phyloP scores from a whole-genome alignment of 2,888 invertebrate genomes.

The Lagria hirta region DNA sequence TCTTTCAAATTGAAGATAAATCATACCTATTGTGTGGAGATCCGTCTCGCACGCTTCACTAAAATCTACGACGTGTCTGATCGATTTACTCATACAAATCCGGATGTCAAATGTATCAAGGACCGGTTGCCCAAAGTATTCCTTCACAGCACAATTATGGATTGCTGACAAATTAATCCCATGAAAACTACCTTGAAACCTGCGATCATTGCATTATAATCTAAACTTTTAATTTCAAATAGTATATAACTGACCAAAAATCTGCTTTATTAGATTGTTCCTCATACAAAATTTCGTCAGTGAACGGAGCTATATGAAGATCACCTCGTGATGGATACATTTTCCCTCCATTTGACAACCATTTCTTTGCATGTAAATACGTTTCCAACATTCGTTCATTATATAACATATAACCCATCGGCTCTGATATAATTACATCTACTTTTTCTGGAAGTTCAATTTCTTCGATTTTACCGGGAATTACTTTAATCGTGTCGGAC shows the following conservation, averaged over 20 bases:
- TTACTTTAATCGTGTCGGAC: constrained; percentile 83
- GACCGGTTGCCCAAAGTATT: constrained; percentile 97
- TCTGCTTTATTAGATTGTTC: constrained; percentile 98
- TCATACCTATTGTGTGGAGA: constrained; percentile 78
- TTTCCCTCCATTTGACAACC: constrained; percentile 88
- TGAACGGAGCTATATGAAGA: constrained; percentile 95
- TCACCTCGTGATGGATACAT: constrained; percentile 98
- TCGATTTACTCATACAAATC: constrained; percentile 93
- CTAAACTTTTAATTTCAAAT: not conserved
- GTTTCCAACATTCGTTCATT: constrained; percentile 99
- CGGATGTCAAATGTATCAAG: constrained; percentile 98
- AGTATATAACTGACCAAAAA: constrained; percentile 71
- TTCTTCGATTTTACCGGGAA: constrained; percentile 97
- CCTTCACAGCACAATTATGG: constrained; percentile 90
- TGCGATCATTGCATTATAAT: constrained; percentile 34
- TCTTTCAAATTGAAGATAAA: not conserved
- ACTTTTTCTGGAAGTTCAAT: constrained; percentile 93
- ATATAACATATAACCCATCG: constrained; percentile 99
- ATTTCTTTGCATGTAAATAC: constrained; percentile 97
- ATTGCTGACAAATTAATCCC: constrained; percentile 93
- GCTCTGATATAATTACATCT: constrained; percentile 97
- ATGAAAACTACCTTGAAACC: constrained; percentile 95
- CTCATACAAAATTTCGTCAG: constrained; percentile 95
- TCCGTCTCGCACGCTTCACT: constrained; percentile 89
- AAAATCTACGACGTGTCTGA: constrained; percentile 93